A percentile compares a stretch with the other conserved stretches of the same genome.
phyloP scores from a whole-genome alignment of 2,888 invertebrate species.

The Cyaniris semiargus region DNA sequence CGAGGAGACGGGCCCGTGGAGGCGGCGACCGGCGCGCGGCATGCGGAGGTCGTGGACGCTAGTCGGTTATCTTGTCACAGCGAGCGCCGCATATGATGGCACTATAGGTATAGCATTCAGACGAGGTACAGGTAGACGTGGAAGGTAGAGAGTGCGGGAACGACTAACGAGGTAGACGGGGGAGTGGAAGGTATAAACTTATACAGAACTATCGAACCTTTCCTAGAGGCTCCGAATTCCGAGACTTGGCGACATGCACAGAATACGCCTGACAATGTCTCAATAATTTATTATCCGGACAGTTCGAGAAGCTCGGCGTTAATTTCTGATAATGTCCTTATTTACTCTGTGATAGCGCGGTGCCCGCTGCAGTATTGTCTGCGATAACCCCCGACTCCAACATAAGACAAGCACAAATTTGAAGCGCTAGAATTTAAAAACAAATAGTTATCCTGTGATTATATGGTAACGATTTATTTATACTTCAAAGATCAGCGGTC shows the following conservation, averaged over 20 bases:
- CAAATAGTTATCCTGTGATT: neutral
- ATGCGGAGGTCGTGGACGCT: neutral
- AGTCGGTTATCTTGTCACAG: neutral
- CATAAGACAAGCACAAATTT: neutral
- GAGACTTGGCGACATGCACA: neutral
- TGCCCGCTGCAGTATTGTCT: neutral
- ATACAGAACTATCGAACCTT: neutral
- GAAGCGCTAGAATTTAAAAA: neutral
- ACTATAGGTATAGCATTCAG: neutral
- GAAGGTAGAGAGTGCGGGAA: no score
- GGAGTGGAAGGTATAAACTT: neutral
- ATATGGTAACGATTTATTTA: conserved; percentile 5
- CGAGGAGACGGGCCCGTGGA: neutral
- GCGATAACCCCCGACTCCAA: neutral
- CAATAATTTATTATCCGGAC: neutral
- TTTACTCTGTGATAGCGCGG: neutral
- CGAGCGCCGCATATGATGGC: neutral
- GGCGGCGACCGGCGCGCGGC: neutral
- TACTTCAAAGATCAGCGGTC: neutral
- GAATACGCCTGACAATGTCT: neutral
- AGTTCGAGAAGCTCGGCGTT: neutral
- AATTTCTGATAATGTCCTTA: neutral
- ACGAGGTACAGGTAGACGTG: neutral
- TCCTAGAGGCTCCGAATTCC: neutral
- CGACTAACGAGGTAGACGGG: no score